Evolutionary conservation across 2,888 invertebrate genomes (phyloP).

Genomic region (Apantesis nais): DNA sequence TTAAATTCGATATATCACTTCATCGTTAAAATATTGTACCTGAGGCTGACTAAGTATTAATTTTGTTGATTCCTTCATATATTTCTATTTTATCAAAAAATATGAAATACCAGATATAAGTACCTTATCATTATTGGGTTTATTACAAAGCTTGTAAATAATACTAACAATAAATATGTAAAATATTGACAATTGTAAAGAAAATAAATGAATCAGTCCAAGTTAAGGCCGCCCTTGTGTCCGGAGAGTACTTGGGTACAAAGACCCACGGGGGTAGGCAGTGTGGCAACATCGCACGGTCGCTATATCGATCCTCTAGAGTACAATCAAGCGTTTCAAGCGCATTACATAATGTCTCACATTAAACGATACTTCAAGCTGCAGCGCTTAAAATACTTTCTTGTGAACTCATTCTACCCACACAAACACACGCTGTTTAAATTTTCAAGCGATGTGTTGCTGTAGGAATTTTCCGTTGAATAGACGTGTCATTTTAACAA

Average conservation of each 20-base stretch:
- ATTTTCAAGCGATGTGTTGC: constrained; percentile 21
- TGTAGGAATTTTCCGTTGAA: constrained; percentile 16
- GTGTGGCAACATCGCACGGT: constrained; percentile 69
- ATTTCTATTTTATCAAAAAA: neutral
- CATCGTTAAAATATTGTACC: too few species aligned
- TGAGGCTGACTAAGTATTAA: too few species aligned
- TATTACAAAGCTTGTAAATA: neutral
- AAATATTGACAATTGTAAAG: neutral
- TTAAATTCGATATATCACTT: too few species aligned
- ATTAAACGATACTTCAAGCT: neutral
- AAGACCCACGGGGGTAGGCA: constrained; percentile 67
- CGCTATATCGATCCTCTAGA: constrained; percentile 71
- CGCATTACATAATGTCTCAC: constrained; percentile 37
- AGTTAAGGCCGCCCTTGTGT: constrained; percentile 62
- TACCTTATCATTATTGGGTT: neutral
- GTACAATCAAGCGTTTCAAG: constrained; percentile 53
- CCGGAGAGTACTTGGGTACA: constrained; percentile 62
- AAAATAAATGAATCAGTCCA: constrained; percentile 33
- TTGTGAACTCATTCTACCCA: neutral
- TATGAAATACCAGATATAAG: neutral
- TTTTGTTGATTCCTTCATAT: neutral
- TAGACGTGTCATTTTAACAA: constrained; percentile 12
- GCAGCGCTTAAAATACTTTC: constrained; percentile 34
- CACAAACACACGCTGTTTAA: constrained; percentile 13
- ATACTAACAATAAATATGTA: neutral